Base-by-base conservation (phyloP, 1,140 invertebrate species). In the Akabosia matsudoensis region DNA sequence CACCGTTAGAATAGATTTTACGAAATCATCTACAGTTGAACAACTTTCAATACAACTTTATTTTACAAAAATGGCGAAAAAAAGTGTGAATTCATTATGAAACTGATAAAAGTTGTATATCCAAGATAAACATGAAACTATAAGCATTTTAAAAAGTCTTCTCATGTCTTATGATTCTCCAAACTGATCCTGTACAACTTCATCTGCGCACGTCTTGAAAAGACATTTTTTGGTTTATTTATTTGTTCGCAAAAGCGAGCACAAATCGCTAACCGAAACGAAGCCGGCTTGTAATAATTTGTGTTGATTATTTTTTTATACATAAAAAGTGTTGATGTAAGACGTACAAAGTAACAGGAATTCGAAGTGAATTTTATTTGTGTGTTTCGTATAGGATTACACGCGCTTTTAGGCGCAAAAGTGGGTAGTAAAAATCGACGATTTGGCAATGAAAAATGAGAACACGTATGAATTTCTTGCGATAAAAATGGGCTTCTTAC, bases 401-500 rank as follows among this genome's bases (percentile, higher is more conserved):
- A 24, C 24, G 54, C n/a, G 24, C 54, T 56, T 22, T 4, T 10
- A 16, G n/a, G 3, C 14, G 54, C 7, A 56, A 56, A 56, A 3
- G 22, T 56, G 54, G 54, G 54, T 10, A 22, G 10, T 56, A 56
- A 22, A 22, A 13, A 10, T 56, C 14, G 10, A 22, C 37, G 37
- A 56, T 13, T 56, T 56, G 54, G 54, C 54, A 56, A 56, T 56
- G 54, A 56, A 56, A 22, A 56, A 56, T 56, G 54, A 56, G 54
- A 56, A 56, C 54, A 22, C 10, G 10, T 13, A 56, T 22, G 22
- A 45, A 7, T 45, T 45, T n/a, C n/a, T n/a, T n/a, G n/a, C n/a
- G n/a, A n/a, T 18, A 56, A 56, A 56, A 56, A 56, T 56, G 54
- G 54, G 14, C 24, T 56, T 56, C 22, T 56, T 45, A 45, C 18